Evolutionary conservation across 2,113 vertebrate species (phyloP).

Genomic region (Pseudopipra pipra): DNA sequence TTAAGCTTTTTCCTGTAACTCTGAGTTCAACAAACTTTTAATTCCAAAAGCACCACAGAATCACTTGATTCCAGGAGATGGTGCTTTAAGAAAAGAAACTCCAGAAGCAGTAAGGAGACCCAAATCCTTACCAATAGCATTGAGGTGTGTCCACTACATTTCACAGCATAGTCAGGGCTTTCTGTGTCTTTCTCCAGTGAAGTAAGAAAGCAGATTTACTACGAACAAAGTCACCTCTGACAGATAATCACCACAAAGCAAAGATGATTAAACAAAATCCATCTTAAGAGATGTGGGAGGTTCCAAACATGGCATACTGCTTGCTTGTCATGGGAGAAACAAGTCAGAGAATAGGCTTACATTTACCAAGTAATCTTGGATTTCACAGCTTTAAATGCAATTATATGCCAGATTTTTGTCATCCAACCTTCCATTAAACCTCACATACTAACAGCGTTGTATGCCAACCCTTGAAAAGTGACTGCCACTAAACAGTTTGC

Average conservation of each 20-base stretch:
- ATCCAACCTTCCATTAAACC: not conserved
- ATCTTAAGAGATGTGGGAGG: not conserved
- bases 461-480: not conserved
- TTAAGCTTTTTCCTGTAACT: not conserved
- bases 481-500: not conserved
- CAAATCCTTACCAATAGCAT: not conserved
- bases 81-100: not conserved
- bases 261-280: not conserved
- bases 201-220: not conserved
- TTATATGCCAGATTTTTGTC: conserved; percentile 15
- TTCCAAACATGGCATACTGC: not conserved
- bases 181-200: not conserved
- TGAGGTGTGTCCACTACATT: not conserved
- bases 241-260: not conserved
- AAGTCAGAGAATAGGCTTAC: not conserved
- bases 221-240: not conserved
- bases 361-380: not conserved
- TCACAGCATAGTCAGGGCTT: not conserved
- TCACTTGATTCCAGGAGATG: not conserved
- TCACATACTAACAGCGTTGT: not conserved
- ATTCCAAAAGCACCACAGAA: not conserved
- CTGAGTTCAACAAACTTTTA: not conserved
- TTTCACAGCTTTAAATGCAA: conserved; percentile 45
- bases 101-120: not conserved
- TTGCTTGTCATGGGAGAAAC: not conserved